Evolutionary conservation across 2,888 invertebrate species (phyloP).

Genomic region (Andrena bucephala): DNA sequence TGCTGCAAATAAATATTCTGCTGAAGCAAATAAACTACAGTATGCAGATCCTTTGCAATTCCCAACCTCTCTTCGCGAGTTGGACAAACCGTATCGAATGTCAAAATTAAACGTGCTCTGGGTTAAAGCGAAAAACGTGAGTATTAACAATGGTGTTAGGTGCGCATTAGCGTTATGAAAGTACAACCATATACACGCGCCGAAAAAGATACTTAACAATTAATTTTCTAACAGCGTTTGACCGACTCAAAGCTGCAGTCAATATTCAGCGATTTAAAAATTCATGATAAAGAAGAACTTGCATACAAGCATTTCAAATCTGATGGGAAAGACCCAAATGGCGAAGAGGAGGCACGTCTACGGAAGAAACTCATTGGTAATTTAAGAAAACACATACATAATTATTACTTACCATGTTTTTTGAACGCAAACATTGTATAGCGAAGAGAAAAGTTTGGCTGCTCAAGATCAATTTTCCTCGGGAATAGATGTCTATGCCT

Average conservation of each 20-base stretch:
- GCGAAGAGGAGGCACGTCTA: constrained; percentile 92
- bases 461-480: no score
- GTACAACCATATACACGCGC: background rate
- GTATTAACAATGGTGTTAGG: constrained; percentile 69
- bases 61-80: constrained; percentile 87
- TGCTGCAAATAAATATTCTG: constrained; percentile 88
- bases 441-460: background rate
- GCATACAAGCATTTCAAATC: constrained; percentile 92
- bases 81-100: constrained; percentile 95
- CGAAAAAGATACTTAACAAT: background rate
- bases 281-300: constrained; percentile 97
- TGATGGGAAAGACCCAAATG: constrained; percentile 95
- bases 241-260: constrained; percentile 94
- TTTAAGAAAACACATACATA: constrained; percentile 6
- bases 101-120: constrained; percentile 95
- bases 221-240: constrained; percentile 87
- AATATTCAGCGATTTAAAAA: constrained; percentile 94
- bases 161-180: background rate
- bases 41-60: constrained; percentile 81
- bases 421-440: background rate
- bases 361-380: constrained; percentile 91
- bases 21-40: constrained; percentile 86
- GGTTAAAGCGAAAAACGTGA: constrained; percentile 95
- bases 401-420: background rate
- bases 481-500: no score